These are phyloP conservation scores for Leptinotarsa undecemlineata DNA, from an alignment of 1,140 invertebrate genomes.

Conservation along the genomic window DNA sequence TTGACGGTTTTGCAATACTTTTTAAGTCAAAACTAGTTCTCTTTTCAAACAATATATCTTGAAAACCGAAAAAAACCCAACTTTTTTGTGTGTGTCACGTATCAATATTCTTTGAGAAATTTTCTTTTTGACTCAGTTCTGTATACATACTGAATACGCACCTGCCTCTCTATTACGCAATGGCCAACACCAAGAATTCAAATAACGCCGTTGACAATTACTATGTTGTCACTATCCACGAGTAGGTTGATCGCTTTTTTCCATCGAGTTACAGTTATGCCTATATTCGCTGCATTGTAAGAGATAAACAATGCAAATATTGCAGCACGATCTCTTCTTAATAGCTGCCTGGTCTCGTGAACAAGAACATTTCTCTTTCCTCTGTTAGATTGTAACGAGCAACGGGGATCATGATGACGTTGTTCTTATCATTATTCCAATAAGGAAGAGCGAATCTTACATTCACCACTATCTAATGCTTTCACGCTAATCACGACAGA, in stretches of 20 bases:
- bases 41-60: no score
- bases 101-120: no score
- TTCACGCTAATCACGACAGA: not conserved
- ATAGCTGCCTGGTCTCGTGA: slow-evolving; percentile 1
- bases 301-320: slow-evolving; percentile 14
- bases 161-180: slow-evolving; percentile 1
- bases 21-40: no score
- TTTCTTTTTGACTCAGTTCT: not conserved
- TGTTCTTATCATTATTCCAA: not conserved
- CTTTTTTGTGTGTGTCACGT: no score
- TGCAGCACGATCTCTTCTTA: slow-evolving; percentile 7
- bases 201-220: slow-evolving; percentile 12
- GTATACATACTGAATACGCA: not conserved
- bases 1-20: no score
- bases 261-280: slow-evolving; percentile 8
- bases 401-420: not conserved
- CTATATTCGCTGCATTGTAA: not conserved
- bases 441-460: not conserved
- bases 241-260: slow-evolving; percentile 20
- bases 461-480: not conserved
- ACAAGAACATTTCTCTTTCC: slow-evolving; percentile 11
- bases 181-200: slow-evolving; percentile 15
- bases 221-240: slow-evolving; percentile 13
- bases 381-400: not conserved
- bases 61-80: no score